Base-by-base conservation (phyloP, 2,888 invertebrate genomes). In the Catonia carolina region DNA sequence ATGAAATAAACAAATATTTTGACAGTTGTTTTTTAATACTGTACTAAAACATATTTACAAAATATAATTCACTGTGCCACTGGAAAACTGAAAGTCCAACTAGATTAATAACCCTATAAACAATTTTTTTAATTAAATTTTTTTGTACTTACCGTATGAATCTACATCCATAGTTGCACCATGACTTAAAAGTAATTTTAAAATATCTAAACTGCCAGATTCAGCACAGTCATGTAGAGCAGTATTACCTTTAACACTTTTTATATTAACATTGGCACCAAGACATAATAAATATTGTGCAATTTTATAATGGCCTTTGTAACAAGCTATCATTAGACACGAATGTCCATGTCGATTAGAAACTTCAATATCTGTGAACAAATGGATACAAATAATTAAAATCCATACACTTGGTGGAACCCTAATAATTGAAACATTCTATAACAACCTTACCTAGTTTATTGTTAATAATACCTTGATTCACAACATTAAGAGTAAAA, bases 201-300 rank as follows among this genome's bases (percentile, higher is more conserved):
- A 80, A 69, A 97, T 94, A 68, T 91, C 90, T 62, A 96, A 75
- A 36, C 91, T 93, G 4, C 97, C 97, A 54, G 93, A 92, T 73
- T 98, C 97, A 0, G 96, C 96, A 70, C 96, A 95, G 70, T 98
- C 97, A 75, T 98, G 97, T 33, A 98, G 73, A n/a, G 97, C 97
- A 7, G 97, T 97, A 74, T 97, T 97, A 23, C 88, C 88, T 72
- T 91, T 92, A 10, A 89, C 86, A 69, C 90, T 90, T 74, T 92
- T 93, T 61, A 94, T 82, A 74, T 97, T 96, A 1, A 95, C 91
- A 70, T 93, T 86, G 1, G 95, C 96, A 67, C 89, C 89, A 45
- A 90, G 75, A 14, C 85, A 81, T 8, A 97, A 78, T 55, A 97
- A 79, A 75, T 88, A 96, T 69, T 87, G 86, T 53, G 93, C 94